Conservation (phyloP, 1,140 invertebrate genomes). For the Drosophila lowei region DNA sequence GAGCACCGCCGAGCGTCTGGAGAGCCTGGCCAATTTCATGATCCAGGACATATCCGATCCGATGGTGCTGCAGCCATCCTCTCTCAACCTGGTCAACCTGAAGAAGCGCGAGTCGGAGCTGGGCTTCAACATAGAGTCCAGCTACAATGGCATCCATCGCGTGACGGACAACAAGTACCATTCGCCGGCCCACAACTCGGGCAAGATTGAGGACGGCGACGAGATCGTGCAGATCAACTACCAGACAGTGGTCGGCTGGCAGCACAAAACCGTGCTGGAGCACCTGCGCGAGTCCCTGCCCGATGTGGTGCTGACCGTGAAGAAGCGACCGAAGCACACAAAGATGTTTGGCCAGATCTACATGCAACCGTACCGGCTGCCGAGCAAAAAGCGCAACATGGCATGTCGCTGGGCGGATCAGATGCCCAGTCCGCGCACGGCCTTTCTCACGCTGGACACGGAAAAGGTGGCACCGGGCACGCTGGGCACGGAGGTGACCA, state of each 20-base stretch:
- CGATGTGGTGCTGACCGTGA: constrained; percentile 92
- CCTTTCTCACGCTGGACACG: constrained; percentile 86
- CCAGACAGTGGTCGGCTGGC: constrained; percentile 96
- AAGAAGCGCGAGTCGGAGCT: constrained; percentile 91
- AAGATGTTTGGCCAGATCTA: constrained; percentile 93
- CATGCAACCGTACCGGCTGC: constrained; percentile 90
- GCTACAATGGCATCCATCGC: constrained; percentile 91
- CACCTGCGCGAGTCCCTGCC: constrained; percentile 90
- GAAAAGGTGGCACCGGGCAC: constrained; percentile 69
- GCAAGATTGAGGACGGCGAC: constrained; percentile 95
- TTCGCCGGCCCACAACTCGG: constrained; percentile 92
- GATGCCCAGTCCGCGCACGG: constrained; percentile 86
- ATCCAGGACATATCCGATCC: constrained; percentile 94
- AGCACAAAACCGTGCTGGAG: constrained; percentile 90
- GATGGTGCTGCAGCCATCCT: constrained; percentile 93
- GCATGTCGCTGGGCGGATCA: constrained; percentile 87
- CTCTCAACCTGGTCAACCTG: constrained; percentile 92
- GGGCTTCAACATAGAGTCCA: constrained; percentile 93
- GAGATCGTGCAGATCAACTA: constrained; percentile 97
- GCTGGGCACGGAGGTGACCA: not conserved
- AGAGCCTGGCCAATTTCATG: constrained; percentile 92
- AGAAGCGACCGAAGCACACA: constrained; percentile 92
- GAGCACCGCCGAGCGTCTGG: constrained; percentile 88
- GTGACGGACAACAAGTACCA: constrained; percentile 93
- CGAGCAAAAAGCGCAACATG: constrained; percentile 88